Evolutionary conservation across 64 coral and sea anemone species (phyloP).

Genomic region (Anthopleura sola): DNA sequence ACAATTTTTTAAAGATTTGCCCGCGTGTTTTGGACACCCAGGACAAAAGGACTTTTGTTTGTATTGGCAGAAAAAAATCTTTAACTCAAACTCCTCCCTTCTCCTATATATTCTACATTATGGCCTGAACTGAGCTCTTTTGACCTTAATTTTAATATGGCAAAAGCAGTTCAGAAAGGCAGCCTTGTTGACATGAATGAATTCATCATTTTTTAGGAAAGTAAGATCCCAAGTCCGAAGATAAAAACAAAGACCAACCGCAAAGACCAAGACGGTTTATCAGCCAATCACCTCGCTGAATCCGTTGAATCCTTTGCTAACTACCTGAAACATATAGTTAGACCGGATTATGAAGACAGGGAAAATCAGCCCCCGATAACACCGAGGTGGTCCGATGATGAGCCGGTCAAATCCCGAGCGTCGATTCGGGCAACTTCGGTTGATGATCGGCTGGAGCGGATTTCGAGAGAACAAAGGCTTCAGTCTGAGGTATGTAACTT

Average conservation of each 20-base stretch:
- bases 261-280: constrained; percentile 25
- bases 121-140: too few relatives aligned
- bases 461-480: constrained; percentile 76
- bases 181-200: too few relatives aligned
- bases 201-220: not conserved
- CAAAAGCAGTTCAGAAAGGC: too few relatives aligned
- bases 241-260: constrained; percentile 2
- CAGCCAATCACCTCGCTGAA: constrained; percentile 55
- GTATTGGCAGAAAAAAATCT: too few relatives aligned
- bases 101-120: too few relatives aligned
- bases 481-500: constrained; percentile 45
- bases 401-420: constrained; percentile 62
- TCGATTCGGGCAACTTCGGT: constrained; percentile 42
- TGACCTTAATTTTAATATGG: too few relatives aligned
- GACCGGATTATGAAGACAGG: constrained; percentile 36
- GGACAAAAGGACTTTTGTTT: too few relatives aligned
- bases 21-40: too few relatives aligned
- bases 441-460: constrained; percentile 28
- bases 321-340: constrained; percentile 81
- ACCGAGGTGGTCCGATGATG: constrained; percentile 70
- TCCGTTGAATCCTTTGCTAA: constrained; percentile 97
- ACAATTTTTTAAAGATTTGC: too few relatives aligned
- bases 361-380: constrained; percentile 35
- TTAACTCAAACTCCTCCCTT: too few relatives aligned
- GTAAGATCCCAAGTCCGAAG: constrained; percentile 12